These are phyloP conservation scores for Luidia sarsii DNA, from an alignment of 53 echinoderm and acorn worm species.

Conservation along the genomic window DNA sequence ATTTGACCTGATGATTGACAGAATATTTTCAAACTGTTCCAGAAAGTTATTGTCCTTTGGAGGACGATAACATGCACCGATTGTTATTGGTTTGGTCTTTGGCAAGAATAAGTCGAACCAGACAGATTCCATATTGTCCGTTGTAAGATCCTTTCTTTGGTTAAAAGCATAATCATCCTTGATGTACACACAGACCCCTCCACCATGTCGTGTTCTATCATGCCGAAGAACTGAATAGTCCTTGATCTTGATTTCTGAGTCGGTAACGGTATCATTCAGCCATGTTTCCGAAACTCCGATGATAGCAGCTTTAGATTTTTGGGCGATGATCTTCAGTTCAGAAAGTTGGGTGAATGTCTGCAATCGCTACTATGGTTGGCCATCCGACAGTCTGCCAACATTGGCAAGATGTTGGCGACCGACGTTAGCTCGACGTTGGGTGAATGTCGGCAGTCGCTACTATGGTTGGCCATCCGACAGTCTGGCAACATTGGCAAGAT, in stretches of 20 bases:
- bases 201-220: slow-evolving; percentile 16
- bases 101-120: slow-evolving; percentile 22
- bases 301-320: slow-evolving; percentile 35
- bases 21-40: slow-evolving; percentile 18
- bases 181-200: slow-evolving; percentile 32
- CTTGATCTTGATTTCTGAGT: slow-evolving; percentile 34
- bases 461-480: too few species aligned
- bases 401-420: too few species aligned
- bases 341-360: too few species aligned
- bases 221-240: slow-evolving; percentile 13
- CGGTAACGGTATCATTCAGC: slow-evolving; percentile 50
- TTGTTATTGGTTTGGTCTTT: slow-evolving; percentile 28
- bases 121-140: slow-evolving; percentile 8
- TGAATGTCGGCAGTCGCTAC: too few species aligned
- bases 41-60: slow-evolving; percentile 39
- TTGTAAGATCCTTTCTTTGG: slow-evolving; percentile 17
- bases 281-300: slow-evolving; percentile 57
- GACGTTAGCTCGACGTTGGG: too few species aligned
- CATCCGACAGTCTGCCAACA: too few species aligned
- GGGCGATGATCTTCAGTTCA: slow-evolving; percentile 39
- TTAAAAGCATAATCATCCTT: slow-evolving; percentile 20
- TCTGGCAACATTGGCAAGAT: too few species aligned
- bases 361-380: too few species aligned
- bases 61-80: slow-evolving; percentile 29
- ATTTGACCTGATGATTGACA: background rate